A percentile compares a stretch with the other conserved stretches of the same genome.
phyloP scores from a whole-genome alignment of 92 coral and sea anemone genomes.

The Porites rus region DNA sequence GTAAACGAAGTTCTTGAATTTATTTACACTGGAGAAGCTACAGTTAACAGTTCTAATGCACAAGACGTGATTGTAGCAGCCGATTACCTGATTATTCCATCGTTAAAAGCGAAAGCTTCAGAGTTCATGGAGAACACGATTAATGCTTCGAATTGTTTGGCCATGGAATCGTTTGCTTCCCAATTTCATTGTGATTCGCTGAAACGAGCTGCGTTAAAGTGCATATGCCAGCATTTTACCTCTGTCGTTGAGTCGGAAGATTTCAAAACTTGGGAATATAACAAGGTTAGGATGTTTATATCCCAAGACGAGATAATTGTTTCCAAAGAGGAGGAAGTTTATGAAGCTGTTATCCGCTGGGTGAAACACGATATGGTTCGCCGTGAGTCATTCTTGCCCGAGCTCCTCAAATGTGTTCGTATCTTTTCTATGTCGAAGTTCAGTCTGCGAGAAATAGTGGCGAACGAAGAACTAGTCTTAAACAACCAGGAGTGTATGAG shows the following conservation, averaged over 20 bases:
- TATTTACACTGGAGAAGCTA: slow-evolving; percentile 76
- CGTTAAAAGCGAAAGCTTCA: slow-evolving; percentile 54
- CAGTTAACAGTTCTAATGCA: slow-evolving; percentile 65
- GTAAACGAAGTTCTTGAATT: slow-evolving; percentile 46
- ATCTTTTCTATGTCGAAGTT: slow-evolving; percentile 64
- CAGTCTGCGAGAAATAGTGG: slow-evolving; percentile 49
- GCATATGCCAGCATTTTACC: slow-evolving; percentile 64
- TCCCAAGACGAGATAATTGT: slow-evolving; percentile 69
- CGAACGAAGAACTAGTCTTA: slow-evolving; percentile 62
- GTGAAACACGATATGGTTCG: slow-evolving; percentile 64
- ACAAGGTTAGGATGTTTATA: slow-evolving; percentile 44
- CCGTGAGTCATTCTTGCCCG: slow-evolving; percentile 61
- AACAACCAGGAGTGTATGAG: slow-evolving; percentile 46
- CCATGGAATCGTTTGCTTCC: slow-evolving; percentile 53
- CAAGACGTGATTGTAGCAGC: slow-evolving; percentile 69
- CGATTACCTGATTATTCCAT: slow-evolving; percentile 70
- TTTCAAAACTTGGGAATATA: slow-evolving; percentile 49
- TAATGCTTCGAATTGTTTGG: slow-evolving; percentile 60
- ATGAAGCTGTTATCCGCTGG: slow-evolving; percentile 81
- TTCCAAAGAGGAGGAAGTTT: slow-evolving; percentile 73
- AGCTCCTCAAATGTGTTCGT: slow-evolving; percentile 72
- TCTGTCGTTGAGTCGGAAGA: slow-evolving; percentile 55
- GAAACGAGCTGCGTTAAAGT: slow-evolving; percentile 38
- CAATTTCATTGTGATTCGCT: slow-evolving; percentile 65
- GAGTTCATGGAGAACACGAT: slow-evolving; percentile 54